These are phyloP conservation scores for Limnodromus scolopaceus DNA, from an alignment of 2,797 vertebrate species.

Conservation along the genomic window DNA sequence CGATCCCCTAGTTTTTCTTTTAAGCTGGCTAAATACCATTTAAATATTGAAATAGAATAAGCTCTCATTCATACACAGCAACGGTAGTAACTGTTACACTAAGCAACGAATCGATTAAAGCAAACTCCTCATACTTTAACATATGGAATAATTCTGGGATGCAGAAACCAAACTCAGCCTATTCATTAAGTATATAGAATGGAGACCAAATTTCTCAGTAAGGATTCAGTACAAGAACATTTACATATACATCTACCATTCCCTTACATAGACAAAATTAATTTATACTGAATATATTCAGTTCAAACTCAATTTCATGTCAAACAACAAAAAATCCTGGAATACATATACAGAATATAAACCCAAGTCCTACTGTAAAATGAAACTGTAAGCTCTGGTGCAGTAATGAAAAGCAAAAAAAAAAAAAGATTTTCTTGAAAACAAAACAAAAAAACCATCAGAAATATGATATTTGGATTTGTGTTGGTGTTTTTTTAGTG, in stretches of 20 bases:
- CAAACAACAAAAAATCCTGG: not conserved
- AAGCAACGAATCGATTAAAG: not conserved
- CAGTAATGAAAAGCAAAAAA: not conserved
- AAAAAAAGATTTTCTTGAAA: not conserved
- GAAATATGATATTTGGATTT: not conserved
- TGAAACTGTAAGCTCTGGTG: not conserved
- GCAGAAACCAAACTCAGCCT: not conserved
- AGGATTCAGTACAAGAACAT: not conserved
- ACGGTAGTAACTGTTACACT: not conserved
- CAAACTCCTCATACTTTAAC: not conserved
- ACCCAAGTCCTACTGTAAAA: not conserved
- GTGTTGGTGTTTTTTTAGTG: not conserved
- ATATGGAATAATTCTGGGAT: not conserved
- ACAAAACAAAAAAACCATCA: not conserved
- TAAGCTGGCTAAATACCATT: not conserved
- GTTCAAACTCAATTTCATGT: not conserved
- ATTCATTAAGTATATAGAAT: not conserved
- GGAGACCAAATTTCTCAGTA: not conserved
- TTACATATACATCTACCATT: not conserved
- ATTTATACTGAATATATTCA: not conserved
- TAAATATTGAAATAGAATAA: accelerated
- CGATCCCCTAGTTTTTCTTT: not conserved
- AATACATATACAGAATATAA: not conserved
- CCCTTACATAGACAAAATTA: not conserved
- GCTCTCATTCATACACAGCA: not conserved